Percentiles rank a stretch among this genome's conserved stretches.
These are phyloP conservation scores for Carterocephalus palaemon DNA, from an alignment of 2,888 invertebrate genomes.

Conservation along the genomic window DNA sequence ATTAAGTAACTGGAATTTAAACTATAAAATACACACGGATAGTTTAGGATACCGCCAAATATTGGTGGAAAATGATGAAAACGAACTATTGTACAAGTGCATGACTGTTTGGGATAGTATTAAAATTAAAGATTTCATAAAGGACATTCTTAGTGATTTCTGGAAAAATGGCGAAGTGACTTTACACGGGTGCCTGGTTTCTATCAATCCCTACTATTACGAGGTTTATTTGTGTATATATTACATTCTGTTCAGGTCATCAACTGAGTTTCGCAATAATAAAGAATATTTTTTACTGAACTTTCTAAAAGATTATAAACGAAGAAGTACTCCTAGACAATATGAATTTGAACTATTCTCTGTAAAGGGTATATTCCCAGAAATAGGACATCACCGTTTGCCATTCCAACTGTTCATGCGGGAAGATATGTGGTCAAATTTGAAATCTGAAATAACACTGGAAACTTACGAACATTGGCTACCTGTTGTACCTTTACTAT, in stretches of 20 bases:
- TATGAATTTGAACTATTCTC: slow-evolving; percentile 73
- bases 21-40: slow-evolving; percentile 55
- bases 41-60: slow-evolving; percentile 54
- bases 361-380: slow-evolving; percentile 72
- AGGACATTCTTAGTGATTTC: slow-evolving; percentile 64
- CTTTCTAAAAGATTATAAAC: slow-evolving; percentile 64
- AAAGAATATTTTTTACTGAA: slow-evolving; percentile 68
- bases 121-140: slow-evolving; percentile 58
- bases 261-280: slow-evolving; percentile 47
- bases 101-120: slow-evolving; percentile 64
- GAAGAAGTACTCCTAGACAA: slow-evolving; percentile 67
- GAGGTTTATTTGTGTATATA: slow-evolving; percentile 70
- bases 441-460: slow-evolving; percentile 73
- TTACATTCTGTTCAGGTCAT: slow-evolving; percentile 52
- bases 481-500: slow-evolving; percentile 60
- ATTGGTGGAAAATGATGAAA: slow-evolving; percentile 50
- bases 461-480: slow-evolving; percentile 73
- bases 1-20: slow-evolving; percentile 63
- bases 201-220: slow-evolving; percentile 71
- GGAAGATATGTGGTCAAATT: slow-evolving; percentile 73
- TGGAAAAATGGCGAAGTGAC: slow-evolving; percentile 73
- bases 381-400: slow-evolving; percentile 69
- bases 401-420: slow-evolving; percentile 73
- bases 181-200: slow-evolving; percentile 61
- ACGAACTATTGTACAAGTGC: slow-evolving; percentile 51